A percentile compares a stretch with the other conserved stretches of the same genome.
These are phyloP conservation scores for Bostrychus sinensis DNA, from an alignment of 2,113 vertebrate genomes.

Conservation along the genomic window DNA sequence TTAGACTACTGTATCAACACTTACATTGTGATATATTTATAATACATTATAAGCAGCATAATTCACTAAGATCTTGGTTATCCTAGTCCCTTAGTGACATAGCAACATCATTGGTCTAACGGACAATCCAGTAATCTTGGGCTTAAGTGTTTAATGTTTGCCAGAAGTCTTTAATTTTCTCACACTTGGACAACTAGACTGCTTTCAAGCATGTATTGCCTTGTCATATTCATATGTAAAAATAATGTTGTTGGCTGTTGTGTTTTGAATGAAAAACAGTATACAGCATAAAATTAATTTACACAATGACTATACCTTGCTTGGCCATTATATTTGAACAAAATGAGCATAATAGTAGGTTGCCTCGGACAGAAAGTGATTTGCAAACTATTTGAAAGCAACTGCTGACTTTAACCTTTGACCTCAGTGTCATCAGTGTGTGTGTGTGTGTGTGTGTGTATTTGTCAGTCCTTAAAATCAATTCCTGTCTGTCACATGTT, in stretches of 20 bases:
- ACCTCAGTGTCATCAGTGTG: not conserved
- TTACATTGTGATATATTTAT: too few relatives aligned
- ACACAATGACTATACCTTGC: too few relatives aligned
- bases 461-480: conserved; percentile 12
- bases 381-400: not conserved
- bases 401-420: conserved; percentile 15
- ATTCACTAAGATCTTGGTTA: not conserved
- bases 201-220: too few relatives aligned
- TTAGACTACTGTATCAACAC: too few relatives aligned
- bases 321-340: not conserved
- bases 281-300: too few relatives aligned
- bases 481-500: conserved; percentile 24
- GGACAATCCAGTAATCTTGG: conserved; percentile 49
- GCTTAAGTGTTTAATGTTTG: not conserved
- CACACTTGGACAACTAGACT: too few relatives aligned
- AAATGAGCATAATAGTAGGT: not conserved
- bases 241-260: not conserved
- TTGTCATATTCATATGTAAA: too few relatives aligned
- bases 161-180: not conserved
- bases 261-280: not conserved
- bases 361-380: too few relatives aligned
- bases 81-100: conserved; percentile 11
- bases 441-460: too few relatives aligned
- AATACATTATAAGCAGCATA: not conserved
- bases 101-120: conserved; percentile 43